Evolutionary conservation across 2,797 vertebrate genomes (phyloP), one percentile per base, ranked within the genome.

Genomic region (Acanthiza pusilla): DNA sequence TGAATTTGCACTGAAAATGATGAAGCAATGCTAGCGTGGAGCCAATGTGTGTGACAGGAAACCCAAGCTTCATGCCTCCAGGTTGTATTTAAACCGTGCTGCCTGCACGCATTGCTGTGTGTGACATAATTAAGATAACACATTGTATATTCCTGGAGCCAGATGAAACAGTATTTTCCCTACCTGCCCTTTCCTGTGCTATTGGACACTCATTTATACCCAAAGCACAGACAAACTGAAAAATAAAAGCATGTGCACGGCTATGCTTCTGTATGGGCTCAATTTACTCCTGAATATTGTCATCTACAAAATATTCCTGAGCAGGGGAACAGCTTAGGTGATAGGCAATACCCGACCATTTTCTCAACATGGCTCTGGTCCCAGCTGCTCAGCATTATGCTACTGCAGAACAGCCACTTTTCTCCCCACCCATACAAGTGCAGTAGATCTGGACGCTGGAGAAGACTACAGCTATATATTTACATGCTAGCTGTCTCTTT

Each of bases 351-450:
- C 76, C 60, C 67, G 81, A 47, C 43, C 51, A 57, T 76, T 80
- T 94, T 92, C 72, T 83, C 71, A 91, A 11, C 8, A 6, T 3
- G 2, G 55, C 42, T 91, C 40, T 58, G 45, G 74, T 48, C 62
- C 86, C 89, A 91, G 81, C 75, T 96, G 85, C 47, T 88, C 55
- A 81, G 79, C 61, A 84, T 71, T 84, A 89, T 65, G 75, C 65
- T 85, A 62, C 86, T 78, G 43, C 58, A 82, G 61, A 92, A 34
- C 48, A 92, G 53, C 42, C 57, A 58, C 51, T 88, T 88, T 75
- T 73, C 65, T 83, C 51, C 40, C 58, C 0, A 2, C 48, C 72
- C 45, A 11, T 36, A 26, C 8, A 17, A 65, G 17, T 32, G 20
- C 61, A 73, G 68, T 51, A 76, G 85, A 83, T 89, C 17, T 29